Evolutionary conservation across 2,888 invertebrate genomes (phyloP), one percentile per base, ranked within the genome.

Genomic region (Stenurella melanura): DNA sequence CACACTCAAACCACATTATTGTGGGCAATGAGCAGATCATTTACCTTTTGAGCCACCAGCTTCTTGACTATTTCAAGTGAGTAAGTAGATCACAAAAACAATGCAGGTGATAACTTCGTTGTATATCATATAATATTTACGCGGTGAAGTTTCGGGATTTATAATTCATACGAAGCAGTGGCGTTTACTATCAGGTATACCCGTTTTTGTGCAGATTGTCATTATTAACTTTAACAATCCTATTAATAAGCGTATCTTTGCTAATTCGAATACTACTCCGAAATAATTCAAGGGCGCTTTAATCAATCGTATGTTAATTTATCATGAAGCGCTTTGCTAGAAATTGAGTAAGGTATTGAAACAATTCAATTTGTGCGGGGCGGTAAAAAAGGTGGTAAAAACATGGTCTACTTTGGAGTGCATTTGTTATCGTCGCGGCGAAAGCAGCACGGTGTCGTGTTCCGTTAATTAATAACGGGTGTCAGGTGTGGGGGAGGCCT

Each of bases 391-490:
- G 63, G 21, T 60, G 68, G 68, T 71, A 76, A 80, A 80, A 81
- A 80, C 83, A 83, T 77, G 82, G 67, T 81, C 81, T 78, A 82
- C 78, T 81, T 82, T 76, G 72, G 75, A 74, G 78, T 83, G 83
- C 82, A 83, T 84, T 84, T 57, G 70, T 70, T 70, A 70, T n/a
- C 70, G 60, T 70, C 70, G 70, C 70, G 70, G 79, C 58, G 73
- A 34, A 63, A 58, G 60, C 67, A 58, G 70, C 78, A 76, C 80
- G 83, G 82, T 83, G 78, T 80, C 85, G 82, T 84, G 84, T 85
- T 84, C 85, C 83, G 85, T 87, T 87, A 87, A 87, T 87, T 87
- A 87, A 87, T 87, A 86, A 86, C 83, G 83, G 84, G 83, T 85
- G 85, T 85, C 85, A 85, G 85, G 84, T 83, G 81, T 77, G 81